Conservation (phyloP, 2,797 vertebrate genomes). For the Melanotaenia trifasciata region DNA sequence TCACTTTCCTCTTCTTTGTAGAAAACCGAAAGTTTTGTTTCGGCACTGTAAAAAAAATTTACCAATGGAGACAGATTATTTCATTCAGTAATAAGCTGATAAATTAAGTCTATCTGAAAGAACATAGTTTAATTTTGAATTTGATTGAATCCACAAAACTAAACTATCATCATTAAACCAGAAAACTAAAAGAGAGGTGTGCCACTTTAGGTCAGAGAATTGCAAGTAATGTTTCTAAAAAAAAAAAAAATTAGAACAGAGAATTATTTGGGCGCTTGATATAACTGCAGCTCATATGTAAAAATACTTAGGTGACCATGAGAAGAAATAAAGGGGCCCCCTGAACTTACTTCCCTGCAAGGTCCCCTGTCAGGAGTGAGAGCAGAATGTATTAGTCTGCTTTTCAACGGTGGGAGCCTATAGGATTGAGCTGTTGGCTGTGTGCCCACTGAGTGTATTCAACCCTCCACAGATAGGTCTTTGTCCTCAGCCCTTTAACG, state of each 20-base stretch:
- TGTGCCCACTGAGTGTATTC: constrained; percentile 88
- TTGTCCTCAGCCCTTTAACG: constrained; percentile 87
- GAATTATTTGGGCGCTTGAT: constrained; percentile 12
- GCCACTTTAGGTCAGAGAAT: no score
- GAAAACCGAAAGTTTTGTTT: neutral
- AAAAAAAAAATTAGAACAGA: neutral
- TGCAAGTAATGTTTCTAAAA: constrained; percentile 4
- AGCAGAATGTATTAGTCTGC: constrained; percentile 70
- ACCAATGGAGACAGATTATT: no score
- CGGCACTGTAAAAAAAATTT: no score
- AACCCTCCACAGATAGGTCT: constrained; percentile 91
- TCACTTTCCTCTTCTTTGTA: neutral
- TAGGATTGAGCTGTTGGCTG: constrained; percentile 85
- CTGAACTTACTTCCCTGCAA: constrained; percentile 56
- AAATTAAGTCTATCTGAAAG: no score
- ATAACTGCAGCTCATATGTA: constrained; percentile 41
- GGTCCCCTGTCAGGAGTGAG: constrained; percentile 65
- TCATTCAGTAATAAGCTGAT: no score
- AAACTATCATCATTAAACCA: no score
- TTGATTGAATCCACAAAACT: no score
- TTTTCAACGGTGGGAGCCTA: constrained; percentile 78
- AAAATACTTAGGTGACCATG: constrained; percentile 40
- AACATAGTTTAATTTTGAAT: no score
- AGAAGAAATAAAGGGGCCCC: constrained; percentile 38
- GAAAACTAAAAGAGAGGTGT: no score